Evolutionary conservation across 2,888 invertebrate species (phyloP).

Genomic region (Allophyes oxyacanthae): DNA sequence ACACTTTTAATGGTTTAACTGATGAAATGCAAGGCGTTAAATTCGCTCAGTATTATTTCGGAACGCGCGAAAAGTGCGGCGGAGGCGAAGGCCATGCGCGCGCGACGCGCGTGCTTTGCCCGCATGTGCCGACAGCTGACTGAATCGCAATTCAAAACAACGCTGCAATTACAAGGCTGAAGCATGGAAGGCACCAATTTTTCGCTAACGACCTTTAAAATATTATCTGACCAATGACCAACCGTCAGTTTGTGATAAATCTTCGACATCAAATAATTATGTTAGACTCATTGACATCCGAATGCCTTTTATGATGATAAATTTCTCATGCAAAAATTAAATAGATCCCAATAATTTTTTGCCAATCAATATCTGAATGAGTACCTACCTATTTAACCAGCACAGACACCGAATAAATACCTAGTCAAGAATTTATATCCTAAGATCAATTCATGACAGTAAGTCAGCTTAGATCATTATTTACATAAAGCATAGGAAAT

Average conservation of each 20-base stretch:
- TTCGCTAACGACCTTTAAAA: conserved; percentile 73
- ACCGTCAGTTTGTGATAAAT: conserved; percentile 43
- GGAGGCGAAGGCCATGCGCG: conserved; percentile 74
- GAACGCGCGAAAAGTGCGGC: conserved; percentile 74
- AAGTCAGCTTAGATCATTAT: conserved; percentile 26
- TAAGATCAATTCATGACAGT: conserved; percentile 26
- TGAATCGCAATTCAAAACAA: conserved; percentile 87
- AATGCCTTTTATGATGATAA: neutral
- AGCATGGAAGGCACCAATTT: conserved; percentile 69
- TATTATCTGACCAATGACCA: conserved; percentile 47
- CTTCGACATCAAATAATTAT: conserved; percentile 12
- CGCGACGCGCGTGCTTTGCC: conserved; percentile 84
- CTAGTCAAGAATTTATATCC: conserved; percentile 20
- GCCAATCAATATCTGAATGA: no score
- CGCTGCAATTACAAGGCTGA: conserved; percentile 79
- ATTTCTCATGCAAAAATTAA: conserved; percentile 12
- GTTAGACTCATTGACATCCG: neutral
- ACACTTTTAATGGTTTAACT: conserved; percentile 21
- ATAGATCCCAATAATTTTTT: neutral
- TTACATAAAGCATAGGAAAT: conserved; percentile 32
- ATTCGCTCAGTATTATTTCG: conserved; percentile 59
- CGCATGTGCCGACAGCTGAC: conserved; percentile 87
- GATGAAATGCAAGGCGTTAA: conserved; percentile 30
- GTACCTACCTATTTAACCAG: conserved; percentile 13
- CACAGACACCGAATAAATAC: conserved; percentile 19